These are phyloP conservation scores for Anagrus nilaparvatae DNA, from an alignment of 1,140 invertebrate species.

Conservation along the genomic window DNA sequence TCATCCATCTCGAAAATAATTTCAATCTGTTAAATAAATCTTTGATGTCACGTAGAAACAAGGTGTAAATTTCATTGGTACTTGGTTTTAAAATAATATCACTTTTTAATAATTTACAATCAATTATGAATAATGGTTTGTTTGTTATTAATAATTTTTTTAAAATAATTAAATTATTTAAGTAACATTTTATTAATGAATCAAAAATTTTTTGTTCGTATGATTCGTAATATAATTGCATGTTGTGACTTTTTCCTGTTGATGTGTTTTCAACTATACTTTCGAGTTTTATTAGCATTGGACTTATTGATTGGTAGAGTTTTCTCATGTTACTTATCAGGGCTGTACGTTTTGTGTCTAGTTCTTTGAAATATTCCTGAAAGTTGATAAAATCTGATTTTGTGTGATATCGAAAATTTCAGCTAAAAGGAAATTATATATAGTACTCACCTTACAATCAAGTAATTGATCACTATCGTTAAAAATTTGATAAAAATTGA, in stretches of 20 bases:
- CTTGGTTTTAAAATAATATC: slow-evolving; percentile 66
- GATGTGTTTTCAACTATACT: slow-evolving; percentile 57
- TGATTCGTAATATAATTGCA: slow-evolving; percentile 56
- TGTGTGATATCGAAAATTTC: not conserved
- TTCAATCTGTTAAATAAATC: slow-evolving; percentile 60
- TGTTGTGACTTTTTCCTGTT: slow-evolving; percentile 50
- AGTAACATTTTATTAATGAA: slow-evolving; percentile 41
- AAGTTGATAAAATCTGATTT: slow-evolving; percentile 9
- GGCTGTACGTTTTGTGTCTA: slow-evolving; percentile 56
- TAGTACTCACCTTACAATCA: slow-evolving; percentile 27
- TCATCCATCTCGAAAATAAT: slow-evolving; percentile 72
- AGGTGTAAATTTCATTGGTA: slow-evolving; percentile 63
- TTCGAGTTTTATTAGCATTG: slow-evolving; percentile 73
- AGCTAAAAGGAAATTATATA: slow-evolving; percentile 2
- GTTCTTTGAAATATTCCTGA: slow-evolving; percentile 55
- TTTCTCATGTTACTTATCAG: slow-evolving; percentile 54
- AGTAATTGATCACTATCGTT: slow-evolving; percentile 24
- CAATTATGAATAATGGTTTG: slow-evolving; percentile 64
- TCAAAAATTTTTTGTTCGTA: slow-evolving; percentile 62
- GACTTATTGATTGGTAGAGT: slow-evolving; percentile 62
- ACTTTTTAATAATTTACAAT: slow-evolving; percentile 58
- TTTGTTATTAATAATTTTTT: slow-evolving; percentile 49
- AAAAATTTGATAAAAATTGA: slow-evolving; percentile 46
- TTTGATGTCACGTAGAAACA: slow-evolving; percentile 53
- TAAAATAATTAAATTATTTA: slow-evolving; percentile 62